Conservation (phyloP, 2,113 vertebrate species). For the Misgurnus mizolepis region DNA sequence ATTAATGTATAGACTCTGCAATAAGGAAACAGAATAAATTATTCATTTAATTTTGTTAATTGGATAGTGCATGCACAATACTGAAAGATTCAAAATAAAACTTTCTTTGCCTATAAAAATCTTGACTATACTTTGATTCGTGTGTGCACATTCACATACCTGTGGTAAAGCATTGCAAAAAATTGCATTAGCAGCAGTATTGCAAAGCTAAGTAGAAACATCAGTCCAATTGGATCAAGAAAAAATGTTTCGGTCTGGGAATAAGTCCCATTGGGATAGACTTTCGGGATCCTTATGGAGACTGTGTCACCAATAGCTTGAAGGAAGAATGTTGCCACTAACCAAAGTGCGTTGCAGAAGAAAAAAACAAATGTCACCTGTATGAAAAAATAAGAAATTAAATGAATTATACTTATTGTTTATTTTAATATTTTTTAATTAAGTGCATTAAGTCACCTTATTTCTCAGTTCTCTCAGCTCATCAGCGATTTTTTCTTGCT, state of each 20-base stretch:
- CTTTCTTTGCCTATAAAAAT: too few relatives aligned
- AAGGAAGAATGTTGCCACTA: slow-evolving; percentile 63
- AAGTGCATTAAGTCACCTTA: slow-evolving; percentile 52
- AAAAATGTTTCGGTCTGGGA: slow-evolving; percentile 1
- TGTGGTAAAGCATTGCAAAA: slow-evolving; percentile 55
- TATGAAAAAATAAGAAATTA: background rate
- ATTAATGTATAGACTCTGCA: too few relatives aligned
- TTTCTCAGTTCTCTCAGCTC: slow-evolving; percentile 67
- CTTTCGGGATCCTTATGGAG: slow-evolving; percentile 52
- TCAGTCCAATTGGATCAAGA: slow-evolving; percentile 53
- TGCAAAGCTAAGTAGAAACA: slow-evolving; percentile 55
- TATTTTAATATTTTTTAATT: too few relatives aligned
- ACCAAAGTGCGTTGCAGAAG: slow-evolving; percentile 61
- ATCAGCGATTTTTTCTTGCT: slow-evolving; percentile 51
- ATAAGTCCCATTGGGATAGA: background rate
- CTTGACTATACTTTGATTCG: background rate
- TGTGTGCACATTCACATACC: slow-evolving; percentile 37
- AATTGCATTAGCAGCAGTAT: slow-evolving; percentile 51
- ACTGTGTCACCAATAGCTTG: slow-evolving; percentile 51
- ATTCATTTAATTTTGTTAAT: too few relatives aligned
- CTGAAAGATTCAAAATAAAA: too few relatives aligned
- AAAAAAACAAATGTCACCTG: slow-evolving; percentile 61
- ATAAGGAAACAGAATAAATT: too few relatives aligned
- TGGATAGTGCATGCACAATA: too few relatives aligned
- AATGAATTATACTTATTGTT: too few relatives aligned